Evolutionary conservation across 2,888 invertebrate genomes (phyloP).

Genomic region (Syrista parreyssii): DNA sequence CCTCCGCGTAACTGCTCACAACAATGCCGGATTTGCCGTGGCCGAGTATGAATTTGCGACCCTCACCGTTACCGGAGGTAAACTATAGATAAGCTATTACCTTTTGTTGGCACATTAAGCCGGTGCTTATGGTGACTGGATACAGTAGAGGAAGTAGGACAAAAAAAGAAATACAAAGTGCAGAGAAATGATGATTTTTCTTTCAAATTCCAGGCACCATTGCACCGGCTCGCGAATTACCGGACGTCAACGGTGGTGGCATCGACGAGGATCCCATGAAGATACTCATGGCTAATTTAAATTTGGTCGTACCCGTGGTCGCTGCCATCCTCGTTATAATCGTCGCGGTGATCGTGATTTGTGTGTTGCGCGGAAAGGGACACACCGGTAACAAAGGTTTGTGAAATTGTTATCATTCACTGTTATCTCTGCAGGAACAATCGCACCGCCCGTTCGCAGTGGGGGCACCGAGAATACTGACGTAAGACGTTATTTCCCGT

Average conservation of each 20-base stretch:
- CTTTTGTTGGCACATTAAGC: constrained; percentile 28
- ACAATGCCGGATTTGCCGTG: constrained; percentile 95
- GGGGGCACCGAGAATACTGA: constrained; percentile 66
- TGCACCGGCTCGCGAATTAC: constrained; percentile 89
- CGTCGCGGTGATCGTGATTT: constrained; percentile 92
- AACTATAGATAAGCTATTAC: constrained; percentile 50
- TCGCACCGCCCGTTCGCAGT: constrained; percentile 79
- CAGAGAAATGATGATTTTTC: constrained; percentile 33
- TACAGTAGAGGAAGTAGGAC: constrained; percentile 24
- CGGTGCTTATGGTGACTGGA: constrained; percentile 60
- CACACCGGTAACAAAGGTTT: constrained; percentile 81
- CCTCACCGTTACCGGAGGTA: constrained; percentile 93
- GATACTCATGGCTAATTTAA: constrained; percentile 89
- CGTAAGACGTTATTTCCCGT: constrained; percentile 72
- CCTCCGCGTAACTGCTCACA: constrained; percentile 90
- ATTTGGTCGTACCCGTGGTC: constrained; percentile 93
- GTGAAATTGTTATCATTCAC: constrained; percentile 50
- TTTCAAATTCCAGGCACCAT: constrained; percentile 89
- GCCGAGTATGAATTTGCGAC: constrained; percentile 97
- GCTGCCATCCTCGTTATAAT: constrained; percentile 92
- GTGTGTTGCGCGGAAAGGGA: constrained; percentile 88
- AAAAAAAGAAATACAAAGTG: constrained; percentile 17
- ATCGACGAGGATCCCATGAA: constrained; percentile 83
- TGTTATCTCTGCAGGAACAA: constrained; percentile 74
- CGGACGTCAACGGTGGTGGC: constrained; percentile 73